Conservation (phyloP, 2,888 invertebrate genomes). For the Pristionchus arcanus region DNA sequence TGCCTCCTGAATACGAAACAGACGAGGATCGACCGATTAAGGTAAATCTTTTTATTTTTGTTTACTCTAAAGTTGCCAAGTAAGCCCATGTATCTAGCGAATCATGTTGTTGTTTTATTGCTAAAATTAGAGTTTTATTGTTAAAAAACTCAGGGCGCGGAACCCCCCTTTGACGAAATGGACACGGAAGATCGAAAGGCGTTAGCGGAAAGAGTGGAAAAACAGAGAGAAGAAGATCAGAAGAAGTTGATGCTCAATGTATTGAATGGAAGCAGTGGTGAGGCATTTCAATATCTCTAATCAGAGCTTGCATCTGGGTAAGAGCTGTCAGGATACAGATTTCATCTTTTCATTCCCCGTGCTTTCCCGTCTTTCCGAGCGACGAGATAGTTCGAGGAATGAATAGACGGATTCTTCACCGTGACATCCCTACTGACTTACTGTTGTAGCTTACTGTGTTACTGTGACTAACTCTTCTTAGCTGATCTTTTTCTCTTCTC, state of each 20-base stretch:
- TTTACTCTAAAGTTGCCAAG: too few species aligned
- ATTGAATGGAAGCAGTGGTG: slow-evolving; percentile 42
- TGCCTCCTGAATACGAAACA: slow-evolving; percentile 55
- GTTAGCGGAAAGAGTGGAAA: background rate
- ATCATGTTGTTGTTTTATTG: too few species aligned
- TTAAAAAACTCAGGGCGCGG: background rate
- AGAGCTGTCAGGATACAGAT: background rate
- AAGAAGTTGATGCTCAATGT: slow-evolving; percentile 12
- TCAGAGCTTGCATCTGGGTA: too few species aligned
- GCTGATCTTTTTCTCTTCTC: background rate
- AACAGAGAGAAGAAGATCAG: slow-evolving; percentile 2
- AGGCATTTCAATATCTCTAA: background rate
- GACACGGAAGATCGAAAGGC: background rate
- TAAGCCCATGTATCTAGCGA: too few species aligned
- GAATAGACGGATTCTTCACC: background rate
- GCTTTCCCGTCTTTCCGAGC: too few species aligned
- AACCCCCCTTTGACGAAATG: background rate
- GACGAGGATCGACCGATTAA: slow-evolving; percentile 55
- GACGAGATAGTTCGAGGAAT: too few species aligned
- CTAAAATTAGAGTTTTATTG: background rate
- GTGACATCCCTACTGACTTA: background rate
- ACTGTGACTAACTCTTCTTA: background rate
- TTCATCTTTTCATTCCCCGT: background rate
- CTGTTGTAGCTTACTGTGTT: background rate
- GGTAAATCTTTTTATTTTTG: background rate